A percentile compares a stretch with the other conserved stretches of the same genome.
phyloP scores from a whole-genome alignment of 2,113 vertebrate genomes.

The Herpailurus yagouaroundi region DNA sequence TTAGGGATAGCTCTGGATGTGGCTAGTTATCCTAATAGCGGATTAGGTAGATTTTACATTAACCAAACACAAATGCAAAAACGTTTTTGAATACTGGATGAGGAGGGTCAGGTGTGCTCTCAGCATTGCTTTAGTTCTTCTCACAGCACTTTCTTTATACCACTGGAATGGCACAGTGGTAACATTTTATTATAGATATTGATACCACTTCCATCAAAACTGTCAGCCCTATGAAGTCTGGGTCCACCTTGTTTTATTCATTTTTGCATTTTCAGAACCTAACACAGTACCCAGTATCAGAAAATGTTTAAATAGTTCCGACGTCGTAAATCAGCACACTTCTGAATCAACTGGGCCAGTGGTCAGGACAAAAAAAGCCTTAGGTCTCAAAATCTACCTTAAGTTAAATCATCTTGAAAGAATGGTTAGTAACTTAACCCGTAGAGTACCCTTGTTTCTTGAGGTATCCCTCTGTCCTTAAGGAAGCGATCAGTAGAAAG shows the following conservation, averaged over 20 bases:
- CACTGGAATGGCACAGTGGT: neutral
- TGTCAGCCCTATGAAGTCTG: neutral
- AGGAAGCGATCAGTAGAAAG: slow-evolving; percentile 6
- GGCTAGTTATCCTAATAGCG: neutral
- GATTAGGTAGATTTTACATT: neutral
- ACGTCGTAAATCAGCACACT: neutral
- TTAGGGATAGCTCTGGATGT: neutral
- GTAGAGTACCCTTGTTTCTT: neutral
- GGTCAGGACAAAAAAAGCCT: neutral
- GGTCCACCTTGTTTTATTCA: neutral
- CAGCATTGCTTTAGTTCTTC: neutral
- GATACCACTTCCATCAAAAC: neutral
- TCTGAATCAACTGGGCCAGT: neutral
- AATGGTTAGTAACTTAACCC: neutral
- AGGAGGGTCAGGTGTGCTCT: neutral
- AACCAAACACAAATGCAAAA: neutral
- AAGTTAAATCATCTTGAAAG: slow-evolving; percentile 35
- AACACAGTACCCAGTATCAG: neutral
- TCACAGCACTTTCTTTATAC: neutral
- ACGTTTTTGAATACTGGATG: slow-evolving; percentile 6
- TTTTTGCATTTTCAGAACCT: slow-evolving; percentile 51
- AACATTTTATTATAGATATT: neutral
- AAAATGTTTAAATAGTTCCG: neutral
- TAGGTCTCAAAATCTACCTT: neutral
- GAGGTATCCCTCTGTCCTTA: neutral